Evolutionary conservation across 1,140 invertebrate species (phyloP).

Genomic region (Saccostrea cuccullata): DNA sequence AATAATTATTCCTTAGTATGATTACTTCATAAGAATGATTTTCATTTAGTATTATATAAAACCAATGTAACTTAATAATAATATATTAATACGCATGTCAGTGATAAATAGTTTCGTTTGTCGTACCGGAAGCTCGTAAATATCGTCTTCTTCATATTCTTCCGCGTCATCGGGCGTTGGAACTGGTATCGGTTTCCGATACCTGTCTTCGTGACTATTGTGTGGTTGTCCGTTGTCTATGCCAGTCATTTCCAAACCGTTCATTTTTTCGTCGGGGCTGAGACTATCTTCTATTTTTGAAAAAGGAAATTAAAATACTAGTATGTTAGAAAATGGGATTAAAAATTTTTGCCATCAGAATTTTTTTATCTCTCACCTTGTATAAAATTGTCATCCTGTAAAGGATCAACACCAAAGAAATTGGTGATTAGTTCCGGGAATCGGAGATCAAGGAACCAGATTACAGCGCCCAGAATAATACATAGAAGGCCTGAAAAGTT

Average conservation of each 20-base stretch:
- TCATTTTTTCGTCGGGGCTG: background rate
- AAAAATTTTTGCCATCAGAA: no score
- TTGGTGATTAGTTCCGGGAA: slow-evolving; percentile 78
- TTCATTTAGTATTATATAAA: no score
- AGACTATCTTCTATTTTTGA: background rate
- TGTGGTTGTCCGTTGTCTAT: slow-evolving; percentile 34
- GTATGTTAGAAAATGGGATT: no score
- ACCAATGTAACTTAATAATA: no score
- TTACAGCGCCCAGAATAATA: slow-evolving; percentile 78
- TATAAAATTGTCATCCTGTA: slow-evolving; percentile 80
- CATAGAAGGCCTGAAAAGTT: slow-evolving; percentile 80
- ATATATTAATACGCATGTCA: no score
- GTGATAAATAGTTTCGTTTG: no score
- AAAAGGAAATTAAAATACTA: no score
- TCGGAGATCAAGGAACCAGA: slow-evolving; percentile 78
- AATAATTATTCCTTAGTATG: no score
- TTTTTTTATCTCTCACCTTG: background rate
- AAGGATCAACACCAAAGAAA: slow-evolving; percentile 82
- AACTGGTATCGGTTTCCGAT: background rate
- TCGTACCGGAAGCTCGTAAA: slow-evolving; percentile 62
- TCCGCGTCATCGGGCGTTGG: slow-evolving; percentile 52
- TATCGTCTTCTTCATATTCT: slow-evolving; percentile 59
- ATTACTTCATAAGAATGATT: no score
- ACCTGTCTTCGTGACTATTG: background rate
- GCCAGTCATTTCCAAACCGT: slow-evolving; percentile 49